These are phyloP conservation scores for Pediacus dermestoides DNA, from an alignment of 2,888 invertebrate species.

Conservation along the genomic window DNA sequence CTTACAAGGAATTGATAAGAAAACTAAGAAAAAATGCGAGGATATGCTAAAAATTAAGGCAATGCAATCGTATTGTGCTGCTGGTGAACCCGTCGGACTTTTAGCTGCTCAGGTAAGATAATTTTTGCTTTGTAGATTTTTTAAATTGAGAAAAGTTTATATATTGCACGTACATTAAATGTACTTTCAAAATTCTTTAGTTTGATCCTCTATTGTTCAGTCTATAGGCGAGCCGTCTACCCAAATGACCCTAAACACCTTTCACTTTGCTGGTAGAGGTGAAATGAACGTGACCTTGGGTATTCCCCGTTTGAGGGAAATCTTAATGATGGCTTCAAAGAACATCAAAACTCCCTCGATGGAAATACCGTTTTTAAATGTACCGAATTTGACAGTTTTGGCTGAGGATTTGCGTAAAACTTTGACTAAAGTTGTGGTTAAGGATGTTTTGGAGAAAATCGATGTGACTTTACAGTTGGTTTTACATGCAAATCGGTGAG, in stretches of 20 bases:
- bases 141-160: not conserved
- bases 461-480: conserved; percentile 57
- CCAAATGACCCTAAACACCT: conserved; percentile 99
- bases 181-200: not conserved
- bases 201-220: conserved; percentile 41
- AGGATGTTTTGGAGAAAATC: conserved; percentile 73
- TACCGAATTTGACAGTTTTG: conserved; percentile 51
- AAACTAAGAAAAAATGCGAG: conserved; percentile 49
- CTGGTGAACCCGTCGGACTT: conserved; percentile 95
- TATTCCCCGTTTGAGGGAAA: conserved; percentile 94
- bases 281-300: conserved; percentile 99
- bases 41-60: conserved; percentile 74
- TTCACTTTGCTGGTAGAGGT: conserved; percentile 99
- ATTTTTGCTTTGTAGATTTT: not conserved
- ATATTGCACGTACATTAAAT: not conserved
- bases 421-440: conserved; percentile 74
- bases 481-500: conserved; percentile 52
- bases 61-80: conserved; percentile 72
- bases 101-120: conserved; percentile 77
- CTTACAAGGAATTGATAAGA: conserved; percentile 42
- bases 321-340: conserved; percentile 92
- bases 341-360: conserved; percentile 94
- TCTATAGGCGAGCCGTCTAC: conserved; percentile 99
- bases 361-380: conserved; percentile 78
- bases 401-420: conserved; percentile 69